Evolutionary conservation across 2,113 vertebrate species (phyloP), one percentile per base, ranked within the genome.

Genomic region (Siphamia tubifer): DNA sequence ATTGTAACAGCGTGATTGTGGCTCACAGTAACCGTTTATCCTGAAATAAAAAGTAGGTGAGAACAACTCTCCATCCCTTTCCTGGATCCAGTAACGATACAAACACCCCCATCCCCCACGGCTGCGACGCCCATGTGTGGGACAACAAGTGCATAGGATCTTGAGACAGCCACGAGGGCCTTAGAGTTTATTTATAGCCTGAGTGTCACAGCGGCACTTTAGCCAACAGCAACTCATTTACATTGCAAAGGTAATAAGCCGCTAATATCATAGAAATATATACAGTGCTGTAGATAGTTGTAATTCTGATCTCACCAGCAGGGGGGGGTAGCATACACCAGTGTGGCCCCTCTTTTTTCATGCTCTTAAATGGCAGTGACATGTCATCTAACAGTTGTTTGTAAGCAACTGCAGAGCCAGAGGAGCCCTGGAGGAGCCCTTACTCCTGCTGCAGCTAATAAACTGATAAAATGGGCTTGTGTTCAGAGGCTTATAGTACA

Each of bases 141-240:
- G 38, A 19, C n/a, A n/a, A 52, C 31, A 57, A 51, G 61, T 56
- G 75, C 16, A 53, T 57, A 83, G 31, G 83, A 85, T 77, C 62
- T 86, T 82, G 42, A 68, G 49, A 67, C 62, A 63, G 83, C 75
- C 27, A 40, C 34, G 51, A 69, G 67, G 68, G 51, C 63, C 63
- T 21, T 10, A 16, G 57, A 58, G 77, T 83, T 84, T 87, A 85
- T 90, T 90, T 87, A 83, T 88, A 85, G 82, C 56, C 39, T 10
- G 27, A 32, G 60, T 72, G 65, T 71, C 71, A 84, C 55, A 68
- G 58, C 67, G 55, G 68, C 21, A 21, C 11, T 16, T n/a, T 34
- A 52, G 58, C 69, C 64, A 51, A 32, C 43, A 56, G 76, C 78
- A 80, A 78, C 45, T 66, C 68, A 71, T 86, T 89, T 86, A 83